A percentile compares a stretch with the other conserved stretches of the same genome.
Evolutionary conservation across 2,888 invertebrate genomes (phyloP).

Genomic region (Holacanthella duospinosa): DNA sequence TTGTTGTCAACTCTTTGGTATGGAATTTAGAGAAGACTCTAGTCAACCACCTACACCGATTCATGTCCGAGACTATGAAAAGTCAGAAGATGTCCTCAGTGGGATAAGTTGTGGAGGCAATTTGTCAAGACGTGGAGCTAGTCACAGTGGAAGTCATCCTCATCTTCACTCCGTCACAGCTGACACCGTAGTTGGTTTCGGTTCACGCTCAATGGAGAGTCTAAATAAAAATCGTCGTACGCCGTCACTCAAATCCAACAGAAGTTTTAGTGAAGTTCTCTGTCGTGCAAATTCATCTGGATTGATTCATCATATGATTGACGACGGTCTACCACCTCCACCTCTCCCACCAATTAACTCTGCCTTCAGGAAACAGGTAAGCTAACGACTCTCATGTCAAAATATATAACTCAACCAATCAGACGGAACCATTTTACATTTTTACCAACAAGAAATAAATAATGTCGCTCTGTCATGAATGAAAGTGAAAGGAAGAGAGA

Average conservation of each 20-base stretch:
- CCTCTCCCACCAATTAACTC: constrained; percentile 29
- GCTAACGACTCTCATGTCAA: background rate
- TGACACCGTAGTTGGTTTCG: background rate
- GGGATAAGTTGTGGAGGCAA: background rate
- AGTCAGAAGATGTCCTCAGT: background rate
- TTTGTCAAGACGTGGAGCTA: background rate
- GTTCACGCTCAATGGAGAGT: constrained; percentile 16
- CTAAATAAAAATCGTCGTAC: constrained; percentile 24
- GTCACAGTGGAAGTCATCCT: constrained; percentile 10
- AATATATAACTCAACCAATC: background rate
- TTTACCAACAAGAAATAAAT: too few species aligned
- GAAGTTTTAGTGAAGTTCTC: constrained; percentile 5
- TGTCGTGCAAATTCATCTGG: background rate
- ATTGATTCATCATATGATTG: constrained; percentile 10
- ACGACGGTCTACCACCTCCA: constrained; percentile 29
- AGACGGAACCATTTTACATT: too few species aligned
- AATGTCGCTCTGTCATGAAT: background rate
- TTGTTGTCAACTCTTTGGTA: constrained; percentile 46
- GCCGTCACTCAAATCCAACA: constrained; percentile 33
- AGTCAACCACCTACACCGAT: background rate
- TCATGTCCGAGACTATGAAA: constrained; percentile 5
- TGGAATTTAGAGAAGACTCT: constrained; percentile 24
- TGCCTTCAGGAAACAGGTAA: constrained; percentile 36
- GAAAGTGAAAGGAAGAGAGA: background rate
- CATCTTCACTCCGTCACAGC: constrained; percentile 15